Conservation (phyloP, 2,113 vertebrate genomes). For the Sus scrofa region T2T-Sscrofa CM000816.6:94239501-94240000, state of each 20-base stretch:
- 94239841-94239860: conserved; percentile 5
- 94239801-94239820: background rate
- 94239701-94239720: background rate
- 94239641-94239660: background rate
- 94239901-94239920: conserved; percentile 1
- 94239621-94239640: background rate
- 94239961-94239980: background rate
- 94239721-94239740: background rate
- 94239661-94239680: background rate
- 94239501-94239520: background rate
- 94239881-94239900: background rate
- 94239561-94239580: conserved; percentile 17
- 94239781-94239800: background rate
- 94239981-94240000: background rate
- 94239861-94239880: background rate
- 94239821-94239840: conserved; percentile 20
- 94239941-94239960: background rate
- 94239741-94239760: background rate
- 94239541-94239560: conserved; percentile 35
- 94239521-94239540: background rate
- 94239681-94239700: conserved; percentile 36
- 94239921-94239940: background rate
- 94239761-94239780: background rate
- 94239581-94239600: conserved; percentile 14
- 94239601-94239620: conserved; percentile 18